Conservation (phyloP, 2,888 invertebrate species). For the Phortica magna region DNA sequence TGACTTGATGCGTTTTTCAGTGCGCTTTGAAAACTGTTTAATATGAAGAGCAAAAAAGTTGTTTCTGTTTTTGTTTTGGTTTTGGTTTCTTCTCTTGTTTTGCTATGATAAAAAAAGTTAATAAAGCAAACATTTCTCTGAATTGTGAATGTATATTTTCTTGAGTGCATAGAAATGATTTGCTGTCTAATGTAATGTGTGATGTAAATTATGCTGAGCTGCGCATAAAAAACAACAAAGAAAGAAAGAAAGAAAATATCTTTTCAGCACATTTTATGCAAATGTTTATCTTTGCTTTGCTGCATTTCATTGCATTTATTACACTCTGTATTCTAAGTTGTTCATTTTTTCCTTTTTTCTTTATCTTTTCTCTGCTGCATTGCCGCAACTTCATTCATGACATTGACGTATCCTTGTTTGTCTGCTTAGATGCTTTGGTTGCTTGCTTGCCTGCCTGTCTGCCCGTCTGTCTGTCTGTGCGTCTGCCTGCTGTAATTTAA, state of each 20-base stretch:
- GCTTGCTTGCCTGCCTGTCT: neutral
- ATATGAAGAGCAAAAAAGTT: neutral
- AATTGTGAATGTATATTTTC: no score
- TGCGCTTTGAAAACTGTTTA: neutral
- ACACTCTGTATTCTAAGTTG: slow-evolving; percentile 37
- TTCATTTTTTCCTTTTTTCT: slow-evolving; percentile 54
- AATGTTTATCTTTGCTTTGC: slow-evolving; percentile 54
- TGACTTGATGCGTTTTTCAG: neutral
- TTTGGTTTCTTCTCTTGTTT: neutral
- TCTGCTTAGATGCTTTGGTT: slow-evolving; percentile 18
- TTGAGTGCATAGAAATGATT: neutral
- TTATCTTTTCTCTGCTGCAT: slow-evolving; percentile 43
- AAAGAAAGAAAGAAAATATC: slow-evolving; percentile 22
- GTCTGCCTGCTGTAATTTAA: slow-evolving; percentile 30
- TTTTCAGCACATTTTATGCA: slow-evolving; percentile 53
- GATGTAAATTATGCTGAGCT: slow-evolving; percentile 34
- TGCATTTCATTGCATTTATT: slow-evolving; percentile 36
- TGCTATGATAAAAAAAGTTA: neutral
- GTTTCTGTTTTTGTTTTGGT: neutral
- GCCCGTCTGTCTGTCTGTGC: neutral
- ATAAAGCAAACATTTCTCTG: neutral
- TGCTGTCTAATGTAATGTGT: slow-evolving; percentile 42
- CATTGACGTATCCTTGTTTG: slow-evolving; percentile 29
- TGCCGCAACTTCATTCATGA: slow-evolving; percentile 33
- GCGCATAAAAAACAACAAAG: neutral